Conservation (phyloP, 2,797 vertebrate species). For the Serranus cabrilla region DNA sequence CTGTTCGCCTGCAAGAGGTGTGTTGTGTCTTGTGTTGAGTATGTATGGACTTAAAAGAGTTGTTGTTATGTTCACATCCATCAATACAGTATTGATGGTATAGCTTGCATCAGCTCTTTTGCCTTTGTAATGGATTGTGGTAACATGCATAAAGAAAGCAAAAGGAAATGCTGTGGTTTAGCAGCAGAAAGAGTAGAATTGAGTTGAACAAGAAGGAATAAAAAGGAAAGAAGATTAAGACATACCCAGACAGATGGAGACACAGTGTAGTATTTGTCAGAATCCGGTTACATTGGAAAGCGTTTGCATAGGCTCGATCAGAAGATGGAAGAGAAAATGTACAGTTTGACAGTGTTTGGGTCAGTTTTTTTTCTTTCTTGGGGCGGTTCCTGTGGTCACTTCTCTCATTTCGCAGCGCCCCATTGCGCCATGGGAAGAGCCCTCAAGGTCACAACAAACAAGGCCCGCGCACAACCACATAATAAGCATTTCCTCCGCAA, state of each 20-base stretch:
- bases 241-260: slow-evolving; percentile 23
- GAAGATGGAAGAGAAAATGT: slow-evolving; percentile 47
- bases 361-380: slow-evolving; percentile 37
- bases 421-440: slow-evolving; percentile 72
- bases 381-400: slow-evolving; percentile 72
- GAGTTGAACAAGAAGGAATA: slow-evolving; percentile 16
- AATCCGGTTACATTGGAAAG: slow-evolving; percentile 32
- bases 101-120: slow-evolving; percentile 9
- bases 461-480: slow-evolving; percentile 72
- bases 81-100: slow-evolving; percentile 6
- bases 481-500: slow-evolving; percentile 78
- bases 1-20: slow-evolving; percentile 1
- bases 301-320: slow-evolving; percentile 48
- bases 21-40: slow-evolving; percentile 1
- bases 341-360: slow-evolving; percentile 42
- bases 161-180: slow-evolving; percentile 29
- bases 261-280: slow-evolving; percentile 29
- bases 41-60: slow-evolving; percentile 4
- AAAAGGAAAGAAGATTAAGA: slow-evolving; percentile 40
- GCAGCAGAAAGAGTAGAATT: slow-evolving; percentile 10
- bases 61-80: not conserved
- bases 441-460: slow-evolving; percentile 83
- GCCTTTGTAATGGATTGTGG: slow-evolving; percentile 7
- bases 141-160: slow-evolving; percentile 13
- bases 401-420: slow-evolving; percentile 52